A percentile compares a stretch with the other conserved stretches of the same genome.
These are phyloP conservation scores for Himalopsyche japonica DNA, from an alignment of 2,888 invertebrate species.

Conservation along the genomic window DNA sequence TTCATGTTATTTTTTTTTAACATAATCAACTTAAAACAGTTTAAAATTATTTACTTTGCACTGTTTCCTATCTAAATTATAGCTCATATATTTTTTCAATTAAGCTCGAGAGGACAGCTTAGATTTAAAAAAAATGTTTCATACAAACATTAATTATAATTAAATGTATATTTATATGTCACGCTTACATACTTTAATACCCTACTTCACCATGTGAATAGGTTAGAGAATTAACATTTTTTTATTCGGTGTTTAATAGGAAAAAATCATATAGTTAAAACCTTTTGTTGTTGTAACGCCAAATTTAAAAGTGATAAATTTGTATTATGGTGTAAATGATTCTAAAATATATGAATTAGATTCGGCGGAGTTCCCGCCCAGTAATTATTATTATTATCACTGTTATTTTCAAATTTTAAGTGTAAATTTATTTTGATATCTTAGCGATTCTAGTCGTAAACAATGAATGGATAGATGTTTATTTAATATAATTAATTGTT, in stretches of 20 bases:
- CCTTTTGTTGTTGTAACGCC: slow-evolving; percentile 9
- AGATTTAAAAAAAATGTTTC: not conserved
- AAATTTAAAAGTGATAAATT: slow-evolving; percentile 24
- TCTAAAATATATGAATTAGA: slow-evolving; percentile 23
- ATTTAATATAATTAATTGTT: not conserved
- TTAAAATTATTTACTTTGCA: not conserved
- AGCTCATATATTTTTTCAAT: not conserved
- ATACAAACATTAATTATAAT: not conserved
- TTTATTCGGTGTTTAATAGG: not conserved
- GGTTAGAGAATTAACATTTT: slow-evolving; percentile 7
- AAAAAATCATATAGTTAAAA: slow-evolving; percentile 6
- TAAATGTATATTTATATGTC: slow-evolving; percentile 1
- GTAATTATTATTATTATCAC: not conserved
- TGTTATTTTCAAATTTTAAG: not conserved
- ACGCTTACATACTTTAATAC: not conserved
- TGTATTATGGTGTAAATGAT: slow-evolving; percentile 16
- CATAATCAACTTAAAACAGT: no score
- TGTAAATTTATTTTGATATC: not conserved
- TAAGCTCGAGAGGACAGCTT: not conserved
- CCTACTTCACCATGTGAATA: slow-evolving; percentile 7
- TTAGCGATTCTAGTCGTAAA: not conserved
- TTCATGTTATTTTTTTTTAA: no score
- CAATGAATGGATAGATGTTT: not conserved
- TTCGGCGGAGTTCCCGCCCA: not conserved
- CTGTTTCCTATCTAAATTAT: not conserved